Evolutionary conservation across 2,888 invertebrate species (phyloP).

Genomic region (Alloscopus bannaensis): DNA sequence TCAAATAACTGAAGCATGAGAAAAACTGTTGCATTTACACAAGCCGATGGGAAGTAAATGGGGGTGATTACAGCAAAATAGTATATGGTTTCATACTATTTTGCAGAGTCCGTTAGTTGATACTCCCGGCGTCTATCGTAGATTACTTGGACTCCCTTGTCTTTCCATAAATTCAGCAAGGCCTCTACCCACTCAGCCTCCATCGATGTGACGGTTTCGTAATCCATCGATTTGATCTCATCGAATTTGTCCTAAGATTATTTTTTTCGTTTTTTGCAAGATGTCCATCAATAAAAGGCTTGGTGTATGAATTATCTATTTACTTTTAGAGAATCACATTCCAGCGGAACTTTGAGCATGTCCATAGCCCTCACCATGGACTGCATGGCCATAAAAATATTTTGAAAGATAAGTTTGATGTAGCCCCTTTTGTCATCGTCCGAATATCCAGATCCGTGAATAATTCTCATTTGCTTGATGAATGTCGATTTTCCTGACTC

Average conservation of each 20-base stretch:
- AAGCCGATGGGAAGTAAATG: not conserved
- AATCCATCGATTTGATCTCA: slow-evolving; percentile 53
- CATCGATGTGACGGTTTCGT: slow-evolving; percentile 41
- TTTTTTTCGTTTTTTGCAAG: no score
- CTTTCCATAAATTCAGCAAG: slow-evolving; percentile 69
- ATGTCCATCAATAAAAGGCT: not conserved
- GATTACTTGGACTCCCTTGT: slow-evolving; percentile 71
- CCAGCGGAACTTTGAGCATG: slow-evolving; percentile 22
- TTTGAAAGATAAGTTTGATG: slow-evolving; percentile 46
- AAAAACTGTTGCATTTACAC: not conserved
- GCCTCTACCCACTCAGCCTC: slow-evolving; percentile 30
- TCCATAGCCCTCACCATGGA: slow-evolving; percentile 50
- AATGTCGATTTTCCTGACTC: slow-evolving; percentile 65
- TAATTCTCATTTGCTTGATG: slow-evolving; percentile 65
- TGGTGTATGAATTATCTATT: not conserved
- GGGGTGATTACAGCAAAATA: not conserved
- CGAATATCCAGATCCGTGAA: slow-evolving; percentile 54
- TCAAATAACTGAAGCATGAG: slow-evolving; percentile 69
- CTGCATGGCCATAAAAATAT: slow-evolving; percentile 58
- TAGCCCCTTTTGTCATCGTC: slow-evolving; percentile 44
- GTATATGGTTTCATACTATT: slow-evolving; percentile 67
- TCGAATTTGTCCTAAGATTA: slow-evolving; percentile 49
- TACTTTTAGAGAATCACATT: slow-evolving; percentile 36
- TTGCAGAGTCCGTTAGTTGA: slow-evolving; percentile 72
- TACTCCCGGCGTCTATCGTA: slow-evolving; percentile 70